Evolutionary conservation across 1,140 invertebrate species (phyloP).

Genomic region (Phthorimaea operculella): DNA sequence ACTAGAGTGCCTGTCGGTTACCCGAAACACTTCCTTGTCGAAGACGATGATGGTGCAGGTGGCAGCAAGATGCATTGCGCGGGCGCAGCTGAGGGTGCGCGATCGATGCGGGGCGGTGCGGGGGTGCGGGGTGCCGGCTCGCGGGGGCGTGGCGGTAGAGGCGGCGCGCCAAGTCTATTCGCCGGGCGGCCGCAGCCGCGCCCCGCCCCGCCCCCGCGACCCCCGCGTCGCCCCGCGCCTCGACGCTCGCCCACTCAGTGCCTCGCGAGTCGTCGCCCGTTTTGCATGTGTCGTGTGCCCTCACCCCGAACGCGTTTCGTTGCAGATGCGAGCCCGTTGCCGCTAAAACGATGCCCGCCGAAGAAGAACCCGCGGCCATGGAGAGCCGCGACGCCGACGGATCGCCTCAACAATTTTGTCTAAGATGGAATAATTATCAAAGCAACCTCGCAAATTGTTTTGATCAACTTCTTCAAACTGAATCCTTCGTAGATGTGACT

Average conservation of each 20-base stretch:
- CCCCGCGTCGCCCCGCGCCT: constrained; percentile 13
- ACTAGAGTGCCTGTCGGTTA: too few species aligned
- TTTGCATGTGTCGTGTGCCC: constrained; percentile 30
- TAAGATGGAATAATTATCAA: constrained; percentile 96
- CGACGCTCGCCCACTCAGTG: constrained; percentile 37
- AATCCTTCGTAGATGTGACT: constrained; percentile 93
- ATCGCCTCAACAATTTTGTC: constrained; percentile 76
- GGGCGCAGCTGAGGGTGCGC: constrained; percentile 16
- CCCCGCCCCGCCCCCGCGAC: constrained; percentile 27
- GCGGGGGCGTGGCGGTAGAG: constrained; percentile 13
- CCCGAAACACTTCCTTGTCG: too few species aligned
- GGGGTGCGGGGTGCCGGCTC: constrained; percentile 17
- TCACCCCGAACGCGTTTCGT: constrained; percentile 29
- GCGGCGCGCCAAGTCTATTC: constrained; percentile 33
- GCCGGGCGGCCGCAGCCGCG: constrained; percentile 29
- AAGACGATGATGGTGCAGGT: neutral
- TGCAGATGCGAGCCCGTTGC: constrained; percentile 51
- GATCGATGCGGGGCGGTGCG: constrained; percentile 18
- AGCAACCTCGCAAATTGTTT: constrained; percentile 91
- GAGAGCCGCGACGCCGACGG: constrained; percentile 49
- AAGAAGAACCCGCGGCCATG: constrained; percentile 57
- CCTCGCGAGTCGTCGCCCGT: constrained; percentile 46
- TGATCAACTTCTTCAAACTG: constrained; percentile 89
- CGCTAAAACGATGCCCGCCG: constrained; percentile 52
- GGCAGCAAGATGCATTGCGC: constrained; percentile 12